Evolutionary conservation across 2,113 vertebrate genomes (phyloP), one percentile per base, ranked within the genome.

Genomic region (Engystomops pustulosus): DNA sequence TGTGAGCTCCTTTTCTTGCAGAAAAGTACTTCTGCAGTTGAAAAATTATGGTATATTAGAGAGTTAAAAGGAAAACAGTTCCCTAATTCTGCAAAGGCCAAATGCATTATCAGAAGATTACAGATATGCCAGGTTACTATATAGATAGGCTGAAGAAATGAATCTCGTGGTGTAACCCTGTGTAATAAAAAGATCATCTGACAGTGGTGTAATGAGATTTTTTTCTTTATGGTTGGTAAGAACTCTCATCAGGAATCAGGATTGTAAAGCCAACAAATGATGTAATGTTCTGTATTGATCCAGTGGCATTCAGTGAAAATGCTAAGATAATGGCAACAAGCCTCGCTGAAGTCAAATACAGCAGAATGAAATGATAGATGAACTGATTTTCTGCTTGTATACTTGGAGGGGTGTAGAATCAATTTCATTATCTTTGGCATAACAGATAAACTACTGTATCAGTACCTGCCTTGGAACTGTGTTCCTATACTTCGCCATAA

Each of bases 221-320:
- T 69, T 27, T 69, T 45, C n/a, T 72, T 72, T 45, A 72, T 27
- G 38, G 36, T 25, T 45, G 38, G 5, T 47, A 25, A 41, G 38
- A 72, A 72, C 3, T 23, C 8, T 38, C 36, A 6, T 32, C 27
- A 65, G 60, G 60, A 65, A 36, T 74, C 1, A 27, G 25, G 44
- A 74, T 30, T 30, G 47, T 17, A 67, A 45, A 65, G 77, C 27
- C 25, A 79, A 82, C 69, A 74, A 62, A 45, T 74, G 41, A 74
- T 60, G 69, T 62, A 30, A 74, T 60, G 51, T 74, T 83, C 36
- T 83, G 36, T 45, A 83, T 83, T 30, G 80, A 83, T 62, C 69
- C 38, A 34, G 36, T 47, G 80, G 38, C 70, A 83, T 83, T 83
- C 69, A 62, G 36, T 20, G 49, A 30, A 81, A 83, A 47, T 83